Evolutionary conservation across 2,888 invertebrate species (phyloP), one percentile per base, ranked within the genome.

Genomic region (Apocheima hispidaria): DNA sequence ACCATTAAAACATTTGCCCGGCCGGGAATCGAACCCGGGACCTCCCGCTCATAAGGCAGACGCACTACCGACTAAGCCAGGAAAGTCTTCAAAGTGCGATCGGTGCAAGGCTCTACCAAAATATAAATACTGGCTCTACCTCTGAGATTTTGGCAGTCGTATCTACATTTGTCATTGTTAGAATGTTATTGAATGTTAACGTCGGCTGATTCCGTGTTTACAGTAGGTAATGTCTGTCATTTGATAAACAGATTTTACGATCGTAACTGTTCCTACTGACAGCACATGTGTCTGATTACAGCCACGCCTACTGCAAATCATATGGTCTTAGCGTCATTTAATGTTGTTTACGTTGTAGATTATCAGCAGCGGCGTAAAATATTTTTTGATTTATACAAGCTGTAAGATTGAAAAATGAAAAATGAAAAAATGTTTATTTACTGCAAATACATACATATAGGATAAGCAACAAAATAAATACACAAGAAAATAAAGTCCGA

Each of bases 211-310:
- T 48, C 58, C 51, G 49, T 68, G 66, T 70, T 68, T 67, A 68
- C 58, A 65, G 57, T 53, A 44, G 57, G 52, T 48, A 36, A 58
- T 70, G 63, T 60, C 46, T 65, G 56, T 53, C 54, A 52, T 68
- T 63, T 58, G 59, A 64, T 65, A 68, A 70, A 70, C 70, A 70
- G 48, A 61, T 66, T 70, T 65, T 66, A 65, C 63, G 53, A 53
- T 26, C 49, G 46, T 40, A 53, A 60, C 20, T 60, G 56, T 63
- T 55, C 49, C 48, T 62, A 58, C 48, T 63, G 38, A 40, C 46
- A 64, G 54, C 70, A 70, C 58, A 68, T 70, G 68, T 65, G 66
- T 68, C 68, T 65, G 63, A 46, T 56, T 51, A 60, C 60, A 41
- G 61, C 60, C 60, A 63, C 51, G 43, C 63, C 61, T 57, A 35